These are phyloP conservation scores for Actinostola sp. DNA, from an alignment of 92 coral and sea anemone species.

Conservation along the genomic window DNA sequence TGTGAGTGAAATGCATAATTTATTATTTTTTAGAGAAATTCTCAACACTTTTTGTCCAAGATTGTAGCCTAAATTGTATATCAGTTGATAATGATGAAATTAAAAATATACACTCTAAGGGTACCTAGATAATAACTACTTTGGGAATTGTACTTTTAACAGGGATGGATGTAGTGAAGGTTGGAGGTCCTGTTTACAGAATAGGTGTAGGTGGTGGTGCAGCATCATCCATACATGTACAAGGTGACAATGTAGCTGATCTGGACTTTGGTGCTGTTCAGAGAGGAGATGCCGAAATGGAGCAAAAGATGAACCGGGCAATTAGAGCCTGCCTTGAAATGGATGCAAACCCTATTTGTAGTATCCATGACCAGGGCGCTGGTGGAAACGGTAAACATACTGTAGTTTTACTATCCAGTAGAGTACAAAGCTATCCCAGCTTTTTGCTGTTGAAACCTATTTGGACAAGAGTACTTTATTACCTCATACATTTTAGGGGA, in stretches of 20 bases:
- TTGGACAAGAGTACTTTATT: no score
- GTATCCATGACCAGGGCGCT: constrained; percentile 98
- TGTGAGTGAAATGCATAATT: no score
- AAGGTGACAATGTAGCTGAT: constrained; percentile 95
- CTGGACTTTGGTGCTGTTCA: constrained; percentile 99
- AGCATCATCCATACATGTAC: constrained; percentile 96
- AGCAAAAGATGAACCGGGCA: constrained; percentile 93
- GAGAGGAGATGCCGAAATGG: constrained; percentile 99
- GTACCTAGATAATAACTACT: no score
- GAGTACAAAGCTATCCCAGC: no score
- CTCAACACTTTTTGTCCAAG: no score
- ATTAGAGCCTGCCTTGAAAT: constrained; percentile 94
- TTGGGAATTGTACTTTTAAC: background rate
- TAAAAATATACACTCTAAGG: no score
- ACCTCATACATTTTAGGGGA: no score
- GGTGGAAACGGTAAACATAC: constrained; percentile 99
- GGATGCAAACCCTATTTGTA: constrained; percentile 85
- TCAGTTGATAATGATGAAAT: no score
- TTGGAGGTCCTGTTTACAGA: constrained; percentile 98
- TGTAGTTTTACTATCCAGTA: no score
- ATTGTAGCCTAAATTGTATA: no score
- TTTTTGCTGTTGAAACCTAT: no score
- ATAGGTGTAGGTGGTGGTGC: constrained; percentile 99
- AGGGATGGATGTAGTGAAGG: constrained; percentile 96
- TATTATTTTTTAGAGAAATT: no score